These are phyloP conservation scores for Carapus acus DNA, from an alignment of 2,797 vertebrate genomes.

Conservation along the genomic window DNA sequence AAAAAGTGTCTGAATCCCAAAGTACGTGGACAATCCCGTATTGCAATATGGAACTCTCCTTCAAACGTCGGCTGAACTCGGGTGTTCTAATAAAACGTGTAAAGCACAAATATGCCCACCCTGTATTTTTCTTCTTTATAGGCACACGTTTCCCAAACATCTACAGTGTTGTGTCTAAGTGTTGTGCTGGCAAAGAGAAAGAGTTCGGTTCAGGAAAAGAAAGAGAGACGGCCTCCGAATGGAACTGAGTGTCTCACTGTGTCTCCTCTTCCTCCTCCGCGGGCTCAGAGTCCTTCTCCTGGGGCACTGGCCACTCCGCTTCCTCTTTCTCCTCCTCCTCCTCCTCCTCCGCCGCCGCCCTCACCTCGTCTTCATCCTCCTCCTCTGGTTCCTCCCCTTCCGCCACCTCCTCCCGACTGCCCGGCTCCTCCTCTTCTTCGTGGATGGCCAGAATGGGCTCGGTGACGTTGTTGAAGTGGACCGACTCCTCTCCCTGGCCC, in stretches of 20 bases:
- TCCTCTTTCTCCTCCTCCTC: slow-evolving; percentile 33
- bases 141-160: slow-evolving; percentile 84
- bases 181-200: slow-evolving; percentile 88
- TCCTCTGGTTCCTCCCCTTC: slow-evolving; percentile 56
- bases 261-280: slow-evolving; percentile 43
- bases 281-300: slow-evolving; percentile 48
- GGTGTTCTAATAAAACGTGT: slow-evolving; percentile 63
- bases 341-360: slow-evolving; percentile 43
- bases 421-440: slow-evolving; percentile 92
- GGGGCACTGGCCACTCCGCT: slow-evolving; percentile 51
- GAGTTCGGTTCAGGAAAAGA: slow-evolving; percentile 68
- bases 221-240: slow-evolving; percentile 66
- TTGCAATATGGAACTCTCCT: slow-evolving; percentile 79
- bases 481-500: slow-evolving; percentile 66
- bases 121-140: slow-evolving; percentile 72
- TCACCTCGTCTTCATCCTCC: slow-evolving; percentile 56
- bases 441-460: slow-evolving; percentile 90
- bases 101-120: slow-evolving; percentile 67
- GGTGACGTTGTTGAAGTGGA: slow-evolving; percentile 70
- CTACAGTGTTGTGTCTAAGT: slow-evolving; percentile 99
- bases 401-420: slow-evolving; percentile 68
- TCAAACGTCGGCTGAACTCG: slow-evolving; percentile 62
- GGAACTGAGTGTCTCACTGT: slow-evolving; percentile 51
- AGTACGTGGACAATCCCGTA: slow-evolving; percentile 73
- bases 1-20: slow-evolving; percentile 72